Base-by-base conservation (phyloP, 1,140 invertebrate genomes). In the Diorhabda carinulata region DNA sequence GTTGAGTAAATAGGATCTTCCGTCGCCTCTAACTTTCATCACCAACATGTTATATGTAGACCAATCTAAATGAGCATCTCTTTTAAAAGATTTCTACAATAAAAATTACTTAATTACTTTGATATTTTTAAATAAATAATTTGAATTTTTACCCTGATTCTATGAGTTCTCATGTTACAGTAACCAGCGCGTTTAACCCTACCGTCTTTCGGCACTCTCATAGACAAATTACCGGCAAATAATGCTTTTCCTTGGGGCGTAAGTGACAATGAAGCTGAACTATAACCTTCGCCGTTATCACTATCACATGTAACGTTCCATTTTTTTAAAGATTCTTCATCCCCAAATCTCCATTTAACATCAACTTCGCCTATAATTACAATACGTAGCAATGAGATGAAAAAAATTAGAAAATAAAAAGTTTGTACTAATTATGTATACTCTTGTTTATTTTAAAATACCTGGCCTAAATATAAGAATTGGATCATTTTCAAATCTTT, bases 21-120 rank as follows among this genome's bases (percentile, higher is more conserved):
- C 97, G 85, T 99, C 97, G 1, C 97, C 97, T 77, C 95, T 84
- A 0, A 97, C 83, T 82, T 91, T 87, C 73, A 99, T 80, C 3
- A 95, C 86, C 43, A 98, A 75, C 76, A 93, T 93, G 63, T 93
- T 96, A 77, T 94, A 98, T 2, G 79, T 57, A 2, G 72, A 74
- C 93, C 93, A 98, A 76, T 96, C 86, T 75, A 87, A 88, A 43
- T 85, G 85, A 7, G 82, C 56, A 8, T 87, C 83, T 9, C 92
- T 83, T 78, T 89, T 87, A 80, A 98, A 98, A n/a, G 95, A 93
- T 88, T 90, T 94, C 86, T 91, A 78, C 58, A 84, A 81, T 60
- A 63, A 57, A 43, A 52, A 52, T 52, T 8, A 52, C 6, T n/a
- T 8, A 52, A 52, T 52, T 8, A 52, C 6, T 52, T 8, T 52